Percentiles rank a stretch among this genome's conserved stretches.
Evolutionary conservation across 2,888 invertebrate species (phyloP).

Genomic region (Fragum fragum): DNA sequence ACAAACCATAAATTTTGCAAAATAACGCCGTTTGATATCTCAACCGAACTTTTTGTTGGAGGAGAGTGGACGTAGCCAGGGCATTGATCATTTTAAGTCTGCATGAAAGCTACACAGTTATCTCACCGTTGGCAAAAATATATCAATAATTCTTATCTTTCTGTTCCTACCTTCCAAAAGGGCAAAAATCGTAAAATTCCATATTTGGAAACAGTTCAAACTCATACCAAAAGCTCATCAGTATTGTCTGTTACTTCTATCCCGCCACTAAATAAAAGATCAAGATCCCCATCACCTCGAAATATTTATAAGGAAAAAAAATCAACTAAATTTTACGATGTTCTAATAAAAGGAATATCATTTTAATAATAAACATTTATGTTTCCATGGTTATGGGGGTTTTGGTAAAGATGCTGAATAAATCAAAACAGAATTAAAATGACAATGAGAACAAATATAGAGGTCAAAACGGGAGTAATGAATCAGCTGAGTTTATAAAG

Average conservation of each 20-base stretch:
- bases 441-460: constrained; percentile 14
- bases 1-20: too few species aligned
- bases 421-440: constrained; percentile 2
- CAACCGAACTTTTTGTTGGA: too few species aligned
- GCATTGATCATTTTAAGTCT: too few species aligned
- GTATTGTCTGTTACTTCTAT: background rate
- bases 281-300: background rate
- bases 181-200: constrained; percentile 16
- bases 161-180: constrained; percentile 4
- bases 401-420: constrained; percentile 2
- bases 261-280: background rate
- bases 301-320: constrained; percentile 10
- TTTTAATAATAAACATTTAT: constrained; percentile 20
- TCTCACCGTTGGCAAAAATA: too few species aligned
- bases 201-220: constrained; percentile 18
- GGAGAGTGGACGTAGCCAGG: too few species aligned
- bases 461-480: background rate
- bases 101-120: too few species aligned
- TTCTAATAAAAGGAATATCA: constrained; percentile 16
- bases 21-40: too few species aligned
- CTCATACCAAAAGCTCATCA: constrained; percentile 4
- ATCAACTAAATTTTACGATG: background rate
- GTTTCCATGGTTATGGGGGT: constrained; percentile 23
- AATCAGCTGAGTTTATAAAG: constrained; percentile 11
- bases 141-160: background rate